Evolutionary conservation across 2,797 vertebrate genomes (phyloP), one percentile per base, ranked within the genome.

Genomic region (Darevskia mixta): DNA sequence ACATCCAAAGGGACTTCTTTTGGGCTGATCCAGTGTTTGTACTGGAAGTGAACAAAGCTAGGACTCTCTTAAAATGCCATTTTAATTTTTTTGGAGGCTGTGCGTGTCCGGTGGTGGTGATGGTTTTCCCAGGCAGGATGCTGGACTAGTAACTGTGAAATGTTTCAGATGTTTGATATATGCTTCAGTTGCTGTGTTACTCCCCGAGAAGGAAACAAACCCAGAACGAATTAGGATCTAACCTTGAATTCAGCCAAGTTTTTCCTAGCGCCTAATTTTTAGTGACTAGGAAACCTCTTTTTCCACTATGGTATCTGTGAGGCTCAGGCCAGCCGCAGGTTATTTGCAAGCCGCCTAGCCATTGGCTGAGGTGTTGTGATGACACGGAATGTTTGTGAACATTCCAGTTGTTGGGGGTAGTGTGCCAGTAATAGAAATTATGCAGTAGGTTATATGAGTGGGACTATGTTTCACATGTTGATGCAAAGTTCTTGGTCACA

Each of bases 1-100:
- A 3, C n/a, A 49, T 78, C 82, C 5, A n/a, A n/a, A 10, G 17
- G 72, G 49, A 20, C 43, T 89, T 90, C 69, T 61, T 89, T 66
- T 20, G 87, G 66, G 77, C 83, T 11, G n/a, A 3, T 18, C 6
- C 73, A 23, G 72, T 0, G 79, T 4, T 82, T 87, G 69, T 64
- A 71, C 88, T 77, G 71, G 64, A 38, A 71, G 84, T 45, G 23
- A 55, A 6, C 1, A 0, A 15, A 49, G 81, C 2, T 41, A 64
- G 13, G 86, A 2, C 82, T 38, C 81, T 71, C 83, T 84, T 61
- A 61, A 75, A 84, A 15, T 58, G 41, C 71, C 6, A 3, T 58
- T 49, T 55, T 23, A 13, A 17, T 2, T 45, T 67, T 86, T 67
- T 67, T 18, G n/a, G 17, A 29, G 41, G 20, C 27, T 20, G 55